Base-by-base conservation (phyloP, 2,113 vertebrate genomes). In the Columba janthina region DNA sequence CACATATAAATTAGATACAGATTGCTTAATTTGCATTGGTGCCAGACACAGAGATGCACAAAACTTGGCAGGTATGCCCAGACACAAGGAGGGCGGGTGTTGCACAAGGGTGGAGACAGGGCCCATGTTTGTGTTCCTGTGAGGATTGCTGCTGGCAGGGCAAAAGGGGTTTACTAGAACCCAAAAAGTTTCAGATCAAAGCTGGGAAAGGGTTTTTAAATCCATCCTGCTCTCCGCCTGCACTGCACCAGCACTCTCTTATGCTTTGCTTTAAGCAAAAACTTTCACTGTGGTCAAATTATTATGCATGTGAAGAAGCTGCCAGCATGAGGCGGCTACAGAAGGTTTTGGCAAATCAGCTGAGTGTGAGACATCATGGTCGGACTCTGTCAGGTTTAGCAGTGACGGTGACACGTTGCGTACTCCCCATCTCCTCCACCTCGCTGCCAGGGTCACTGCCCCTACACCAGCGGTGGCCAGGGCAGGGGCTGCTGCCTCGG, bases 11-110 rank as follows among this genome's bases (percentile, higher is more conserved):
- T 84, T 90, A 94, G 60, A 86, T 92, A 91, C 69, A 92, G 69
- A 92, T 94, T 91, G 69, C 32, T 85, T 86, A 56, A 86, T 96
- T 96, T 97, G 93, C 95, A 96, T 95, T 86, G 57, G 75, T 95
- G 90, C 85, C 79, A 96, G 93, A 95, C 94, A 90, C 19, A 80
- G 72, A 90, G 90, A 60, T 94, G 88, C 53, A 29, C 48, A 60
- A 56, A 78, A 44, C 82, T 95, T 90, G 90, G 51, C 90, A 93
- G 85, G 90, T 91, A 71, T 40, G 31, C 72, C 85, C 78, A 94
- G 95, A 86, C 15, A 0, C 9, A 31, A 78, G 72, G 42, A 19
- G 24, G 44, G 36, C 40, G 67, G 72, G 17, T 46, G 48, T 71
- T 94, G 57, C 48, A 64, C 51, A 42, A 73, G 38, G 58, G 79